Percentiles rank a stretch among this genome's conserved stretches.
These are phyloP conservation scores for Osmerus eperlanus DNA, from an alignment of 2,113 vertebrate genomes.

Conservation along the genomic window DNA sequence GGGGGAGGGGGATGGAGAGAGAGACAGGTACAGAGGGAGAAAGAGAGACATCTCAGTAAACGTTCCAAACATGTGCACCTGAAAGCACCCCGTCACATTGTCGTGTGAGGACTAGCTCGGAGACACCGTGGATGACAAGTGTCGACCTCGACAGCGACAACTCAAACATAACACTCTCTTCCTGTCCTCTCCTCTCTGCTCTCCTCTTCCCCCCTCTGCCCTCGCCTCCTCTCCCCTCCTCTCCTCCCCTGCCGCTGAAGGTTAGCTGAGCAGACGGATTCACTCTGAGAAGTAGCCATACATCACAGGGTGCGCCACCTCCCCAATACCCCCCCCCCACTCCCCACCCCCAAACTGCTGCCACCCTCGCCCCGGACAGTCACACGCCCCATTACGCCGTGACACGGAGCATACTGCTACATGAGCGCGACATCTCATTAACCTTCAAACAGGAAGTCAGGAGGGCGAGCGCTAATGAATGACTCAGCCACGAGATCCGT, in stretches of 20 bases:
- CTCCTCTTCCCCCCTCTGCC: conserved; percentile 29
- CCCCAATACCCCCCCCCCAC: no score
- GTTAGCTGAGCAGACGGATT: conserved; percentile 42
- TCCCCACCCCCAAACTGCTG: no score
- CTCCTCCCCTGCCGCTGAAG: conserved; percentile 41
- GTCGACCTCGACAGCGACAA: no score
- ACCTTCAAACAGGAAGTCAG: conserved; percentile 43
- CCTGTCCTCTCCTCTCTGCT: conserved; percentile 19
- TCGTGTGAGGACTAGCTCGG: no score
- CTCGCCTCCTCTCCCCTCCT: background rate
- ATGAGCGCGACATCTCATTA: conserved; percentile 32
- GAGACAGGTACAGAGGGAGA: background rate
- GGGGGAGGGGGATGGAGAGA: background rate
- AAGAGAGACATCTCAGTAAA: background rate
- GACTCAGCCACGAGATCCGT: conserved; percentile 8
- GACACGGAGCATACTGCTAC: conserved; percentile 49
- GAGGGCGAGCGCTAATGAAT: conserved; percentile 13
- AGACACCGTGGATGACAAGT: no score
- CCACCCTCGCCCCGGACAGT: conserved; percentile 26
- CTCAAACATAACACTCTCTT: no score
- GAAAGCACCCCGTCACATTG: no score
- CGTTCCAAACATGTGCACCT: no score
- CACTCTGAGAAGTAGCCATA: conserved; percentile 54
- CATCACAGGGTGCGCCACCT: conserved; percentile 52
- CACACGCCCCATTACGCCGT: conserved; percentile 47